Evolutionary conservation across 2,888 invertebrate species (phyloP).

Genomic region (Ophion slaviceki): DNA sequence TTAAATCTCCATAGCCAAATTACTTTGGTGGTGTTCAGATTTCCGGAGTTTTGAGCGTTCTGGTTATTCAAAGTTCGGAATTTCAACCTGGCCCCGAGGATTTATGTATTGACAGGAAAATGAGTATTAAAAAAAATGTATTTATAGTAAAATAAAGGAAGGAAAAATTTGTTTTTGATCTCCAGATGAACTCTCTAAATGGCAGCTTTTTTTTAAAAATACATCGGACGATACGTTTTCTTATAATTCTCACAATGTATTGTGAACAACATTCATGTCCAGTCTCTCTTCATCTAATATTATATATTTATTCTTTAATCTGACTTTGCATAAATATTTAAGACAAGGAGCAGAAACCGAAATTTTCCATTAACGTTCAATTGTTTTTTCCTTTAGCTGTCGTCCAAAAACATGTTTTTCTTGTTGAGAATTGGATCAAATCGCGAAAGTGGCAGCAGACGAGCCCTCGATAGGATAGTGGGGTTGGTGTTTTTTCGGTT

Average conservation of each 20-base stretch:
- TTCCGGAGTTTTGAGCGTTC: too few relatives aligned
- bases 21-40: too few relatives aligned
- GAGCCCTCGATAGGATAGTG: slow-evolving; percentile 10
- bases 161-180: slow-evolving; percentile 17
- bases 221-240: too few relatives aligned
- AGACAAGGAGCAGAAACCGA: neutral
- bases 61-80: too few relatives aligned
- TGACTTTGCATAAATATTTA: neutral
- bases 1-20: too few relatives aligned
- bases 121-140: neutral
- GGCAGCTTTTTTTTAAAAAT: neutral
- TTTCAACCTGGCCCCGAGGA: too few relatives aligned
- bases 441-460: slow-evolving; percentile 30
- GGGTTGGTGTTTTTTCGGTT: slow-evolving; percentile 12
- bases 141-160: neutral
- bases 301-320: too few relatives aligned
- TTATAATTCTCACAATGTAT: slow-evolving; percentile 18
- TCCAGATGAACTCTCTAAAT: neutral
- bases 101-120: neutral
- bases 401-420: slow-evolving; percentile 19
- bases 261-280: neutral
- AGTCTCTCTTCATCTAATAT: too few relatives aligned
- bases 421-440: slow-evolving; percentile 46
- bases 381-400: slow-evolving; percentile 2
- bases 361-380: slow-evolving; percentile 17